Conservation (phyloP, 2,888 invertebrate species). For the Camponotus fellah region DNA sequence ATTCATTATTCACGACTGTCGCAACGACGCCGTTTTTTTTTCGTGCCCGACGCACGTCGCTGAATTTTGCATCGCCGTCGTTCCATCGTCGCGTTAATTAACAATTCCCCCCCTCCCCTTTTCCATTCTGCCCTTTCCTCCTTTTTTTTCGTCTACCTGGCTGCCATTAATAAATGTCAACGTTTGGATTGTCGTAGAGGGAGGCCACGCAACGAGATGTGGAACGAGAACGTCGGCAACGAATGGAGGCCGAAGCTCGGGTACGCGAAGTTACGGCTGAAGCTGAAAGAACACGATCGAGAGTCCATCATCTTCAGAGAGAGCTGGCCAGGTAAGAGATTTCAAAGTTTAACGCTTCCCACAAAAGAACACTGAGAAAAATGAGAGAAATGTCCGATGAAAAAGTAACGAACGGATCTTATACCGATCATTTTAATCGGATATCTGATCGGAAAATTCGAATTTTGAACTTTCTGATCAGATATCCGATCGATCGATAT, state of each 20-base stretch:
- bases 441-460: no score
- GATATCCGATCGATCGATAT: no score
- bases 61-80: constrained; percentile 42
- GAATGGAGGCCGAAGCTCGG: constrained; percentile 85
- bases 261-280: constrained; percentile 85
- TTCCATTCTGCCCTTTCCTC: background rate
- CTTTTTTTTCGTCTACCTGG: background rate
- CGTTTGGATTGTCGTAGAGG: constrained; percentile 87
- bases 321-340: constrained; percentile 85
- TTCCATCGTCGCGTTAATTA: constrained; percentile 39
- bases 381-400: no score
- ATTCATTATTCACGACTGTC: constrained; percentile 48
- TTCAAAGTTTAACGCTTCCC: background rate
- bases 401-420: no score
- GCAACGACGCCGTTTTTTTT: constrained; percentile 32
- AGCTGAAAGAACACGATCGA: constrained; percentile 85
- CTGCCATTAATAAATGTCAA: constrained; percentile 51
- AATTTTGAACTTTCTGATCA: no score
- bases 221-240: constrained; percentile 85
- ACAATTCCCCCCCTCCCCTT: background rate
- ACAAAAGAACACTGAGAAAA: no score
- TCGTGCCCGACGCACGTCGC: constrained; percentile 8
- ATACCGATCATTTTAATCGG: no score
- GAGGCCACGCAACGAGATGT: constrained; percentile 86
- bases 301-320: constrained; percentile 85